These are phyloP conservation scores for Menura novaehollandiae DNA, from an alignment of 2,113 vertebrate species.

Conservation along the genomic window DNA sequence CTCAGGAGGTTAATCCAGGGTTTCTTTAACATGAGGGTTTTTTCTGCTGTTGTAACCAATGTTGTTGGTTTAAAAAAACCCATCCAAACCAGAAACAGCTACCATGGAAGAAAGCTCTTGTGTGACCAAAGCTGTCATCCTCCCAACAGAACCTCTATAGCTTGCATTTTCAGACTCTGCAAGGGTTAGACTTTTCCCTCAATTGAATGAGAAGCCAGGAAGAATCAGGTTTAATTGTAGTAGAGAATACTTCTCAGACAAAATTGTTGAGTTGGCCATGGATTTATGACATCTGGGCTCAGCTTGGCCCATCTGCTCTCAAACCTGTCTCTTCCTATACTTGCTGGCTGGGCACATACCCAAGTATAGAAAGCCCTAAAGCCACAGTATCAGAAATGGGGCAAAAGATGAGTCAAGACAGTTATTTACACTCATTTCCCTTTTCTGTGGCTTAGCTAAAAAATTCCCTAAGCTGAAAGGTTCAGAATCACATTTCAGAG, in stretches of 20 bases:
- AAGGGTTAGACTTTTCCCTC: background rate
- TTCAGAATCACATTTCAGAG: background rate
- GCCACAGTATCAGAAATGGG: background rate
- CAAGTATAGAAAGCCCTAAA: background rate
- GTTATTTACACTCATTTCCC: background rate
- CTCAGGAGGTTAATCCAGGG: background rate
- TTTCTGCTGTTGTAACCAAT: background rate
- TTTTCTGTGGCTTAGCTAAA: background rate
- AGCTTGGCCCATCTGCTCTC: background rate
- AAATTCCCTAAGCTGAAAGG: background rate
- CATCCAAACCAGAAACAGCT: background rate
- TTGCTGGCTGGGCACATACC: background rate
- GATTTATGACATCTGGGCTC: background rate
- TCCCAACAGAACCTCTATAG: background rate
- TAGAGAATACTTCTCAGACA: background rate
- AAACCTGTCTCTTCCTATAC: background rate
- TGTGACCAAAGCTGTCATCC: background rate
- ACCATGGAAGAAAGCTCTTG: background rate
- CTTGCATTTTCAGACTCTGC: background rate
- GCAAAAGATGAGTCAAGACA: background rate
- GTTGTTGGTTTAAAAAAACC: background rate
- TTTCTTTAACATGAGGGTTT: background rate
- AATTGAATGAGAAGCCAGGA: background rate
- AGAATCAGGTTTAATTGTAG: background rate
- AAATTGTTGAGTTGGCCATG: background rate